Evolutionary conservation across 1,140 invertebrate species (phyloP), one percentile per base, ranked within the genome.

Genomic region (Paraescarpia echinospica): DNA sequence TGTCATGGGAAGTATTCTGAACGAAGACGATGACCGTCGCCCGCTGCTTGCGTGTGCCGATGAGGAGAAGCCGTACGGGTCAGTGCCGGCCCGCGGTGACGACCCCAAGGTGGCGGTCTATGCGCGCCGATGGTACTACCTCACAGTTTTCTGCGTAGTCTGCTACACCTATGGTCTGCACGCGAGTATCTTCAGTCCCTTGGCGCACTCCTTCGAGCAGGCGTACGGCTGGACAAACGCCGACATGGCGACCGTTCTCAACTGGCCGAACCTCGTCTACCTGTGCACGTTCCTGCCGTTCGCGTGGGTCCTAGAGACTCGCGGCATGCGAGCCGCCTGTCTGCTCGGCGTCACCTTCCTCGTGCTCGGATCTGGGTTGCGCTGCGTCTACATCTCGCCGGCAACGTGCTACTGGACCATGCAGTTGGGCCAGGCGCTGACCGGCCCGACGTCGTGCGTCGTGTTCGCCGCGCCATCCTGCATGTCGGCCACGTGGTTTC

Each of bases 341-440:
- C 12, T 77, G 9, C 59, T 77, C 59, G 59, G 59, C 59, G 59
- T 77, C 59, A 77, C 8, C 59, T 77, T 77, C 59, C 59, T 77
- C 59, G 59, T 77, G 14, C 59, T 77, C 59, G 90, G 90, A 31
- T 34, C 90, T 5, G 90, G 34, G 12, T 34, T 90, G 18, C 90
- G 90, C 27, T 90, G 90, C 90, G 90, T 90, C 34, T 90, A 34
- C 35, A 34, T 90, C 90, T n/a, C 33, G n/a, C 90, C 90, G 18
- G 34, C 90, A 2, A 12, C 35, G 35, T 33, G 34, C 90, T 34
- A 34, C 90, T 90, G 35, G 34, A 34, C 35, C 22, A 41, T 90
- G 34, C 90, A 90, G 34, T 34, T 90, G 12, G 90, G 90, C 35
- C 90, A 90, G 90, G 34, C 35, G 18, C 35, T 90, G 22, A 90